Conservation (phyloP, 2,888 invertebrate genomes). For the Drosophila lutescens region DNA sequence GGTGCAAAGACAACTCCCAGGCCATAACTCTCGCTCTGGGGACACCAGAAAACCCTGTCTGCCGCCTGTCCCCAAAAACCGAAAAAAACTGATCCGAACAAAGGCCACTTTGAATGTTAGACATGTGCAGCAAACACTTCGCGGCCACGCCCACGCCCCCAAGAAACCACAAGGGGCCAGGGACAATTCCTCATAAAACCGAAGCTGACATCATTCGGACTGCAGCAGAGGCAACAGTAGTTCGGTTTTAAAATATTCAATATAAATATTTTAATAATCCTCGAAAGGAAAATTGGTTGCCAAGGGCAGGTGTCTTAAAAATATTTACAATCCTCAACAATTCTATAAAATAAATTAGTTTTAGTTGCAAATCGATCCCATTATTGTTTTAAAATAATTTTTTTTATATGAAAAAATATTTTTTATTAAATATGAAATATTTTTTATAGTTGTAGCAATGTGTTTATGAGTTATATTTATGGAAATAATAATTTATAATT, state of each 20-base stretch:
- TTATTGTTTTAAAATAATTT: too few species aligned
- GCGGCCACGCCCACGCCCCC: conserved; percentile 52
- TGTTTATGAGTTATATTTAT: too few species aligned
- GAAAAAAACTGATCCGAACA: conserved; percentile 42
- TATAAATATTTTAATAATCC: neutral
- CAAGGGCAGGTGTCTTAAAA: too few species aligned
- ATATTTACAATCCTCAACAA: too few species aligned
- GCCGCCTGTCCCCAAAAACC: conserved; percentile 34
- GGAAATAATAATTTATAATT: too few species aligned
- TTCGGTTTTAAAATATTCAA: neutral
- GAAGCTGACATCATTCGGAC: conserved; percentile 75
- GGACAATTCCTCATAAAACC: conserved; percentile 73
- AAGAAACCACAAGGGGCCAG: conserved; percentile 41
- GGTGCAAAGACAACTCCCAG: conserved; percentile 50
- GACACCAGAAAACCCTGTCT: conserved; percentile 17
- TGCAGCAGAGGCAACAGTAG: conserved; percentile 36
- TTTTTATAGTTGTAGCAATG: too few species aligned
- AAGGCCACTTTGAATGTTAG: conserved; percentile 73
- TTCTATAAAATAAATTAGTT: too few species aligned
- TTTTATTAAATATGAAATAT: too few species aligned
- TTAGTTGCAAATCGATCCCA: too few species aligned
- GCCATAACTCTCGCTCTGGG: conserved; percentile 47
- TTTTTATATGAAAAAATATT: too few species aligned
- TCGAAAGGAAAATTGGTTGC: neutral
- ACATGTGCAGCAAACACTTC: conserved; percentile 62